Base-by-base conservation (phyloP, 1,140 invertebrate genomes). In the Pogonomyrmex barbatus region DNA sequence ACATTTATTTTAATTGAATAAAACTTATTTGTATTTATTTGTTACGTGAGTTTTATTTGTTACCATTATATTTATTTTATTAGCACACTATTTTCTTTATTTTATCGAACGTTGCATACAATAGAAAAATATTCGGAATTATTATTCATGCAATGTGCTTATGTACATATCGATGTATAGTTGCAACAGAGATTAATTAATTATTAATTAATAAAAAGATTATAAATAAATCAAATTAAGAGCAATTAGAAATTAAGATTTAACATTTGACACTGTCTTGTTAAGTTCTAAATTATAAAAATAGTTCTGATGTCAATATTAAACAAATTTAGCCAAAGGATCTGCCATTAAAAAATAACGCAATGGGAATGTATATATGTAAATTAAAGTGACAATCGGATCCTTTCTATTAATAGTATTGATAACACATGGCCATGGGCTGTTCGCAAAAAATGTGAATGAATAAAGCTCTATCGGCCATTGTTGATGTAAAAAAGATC, bases 391-490 rank as follows among this genome's bases (percentile, higher is more conserved):
- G 50, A 76, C 45, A 85, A 75, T 62, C 39, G 39, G 68, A 45
- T 73, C 14, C 5, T 63, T 77, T 30, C 76, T 8, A 63, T 47
- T 6, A n/a, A 47, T 62, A 60, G 1, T 10, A 42, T 75, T 54
- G 45, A 86, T 24, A 0, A 24, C 24, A 24, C 86, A 87, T 71
- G 86, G 71, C 88, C 91, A 91, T 87, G 78, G 73, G 90, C 91
- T 91, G 71, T 93, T 93, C 92, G 60, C 84, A 50, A 70, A 47
- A 17, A 45, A 45, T 81, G 91, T 85, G 92, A 93, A 90, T 85
- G 62, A 50, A 63, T 52, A 4, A 70, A 75, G 91, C 91, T 87
- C 86, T 68, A 68, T 92, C 58, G 91, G 84, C 81, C 67, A 65
- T 58, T 47, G 47, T 52, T 56, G 47, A 78, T 30, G 12, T 10